Base-by-base conservation (phyloP, 2,888 invertebrate genomes). In the Ypsolopha scabrella region DNA sequence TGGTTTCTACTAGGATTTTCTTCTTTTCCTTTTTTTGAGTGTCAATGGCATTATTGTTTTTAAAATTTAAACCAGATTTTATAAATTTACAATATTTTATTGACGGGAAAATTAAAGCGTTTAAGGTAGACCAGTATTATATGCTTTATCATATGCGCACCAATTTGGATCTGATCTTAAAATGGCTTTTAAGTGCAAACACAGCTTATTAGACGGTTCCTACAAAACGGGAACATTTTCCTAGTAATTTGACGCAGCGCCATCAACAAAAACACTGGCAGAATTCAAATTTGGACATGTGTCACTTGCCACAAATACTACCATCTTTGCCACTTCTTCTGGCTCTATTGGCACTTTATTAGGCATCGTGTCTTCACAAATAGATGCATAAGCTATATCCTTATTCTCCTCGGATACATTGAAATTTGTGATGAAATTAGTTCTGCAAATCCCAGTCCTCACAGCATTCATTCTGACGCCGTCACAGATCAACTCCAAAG, bases 391-490 rank as follows among this genome's bases (percentile, higher is more conserved):
- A 0, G 67, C 60, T 0, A 56, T 53, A 39, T 70, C 70, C 63
- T 71, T 64, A 34, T 57, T 57, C 1, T 71, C 72, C 11, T 65
- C 70, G 13, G 63, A 68, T 0, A 78, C 59, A 51, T 77, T 75
- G 48, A 78, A 53, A 55, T 77, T 77, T 0, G 67, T 56, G 10
- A 78, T 47, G 14, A 75, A 65, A 54, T 80, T 77, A 0, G 78
- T 80, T 49, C 76, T 64, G 0, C 70, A 74, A 8, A 75, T 59
- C 0, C 77, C 79, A 1, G 79, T 74, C 24, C 76, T 58, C 0
- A 80, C 78, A 1, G 75, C 75, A 44, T 78, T 80, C 68, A 80
- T 76, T 48, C 75, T 63, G 0, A 79, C 64, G 0, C 75, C 77
- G 52, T 73, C 76, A 0, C 64, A 59, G 0, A 68, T 68, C n/a